phyloP scores from a whole-genome alignment of 2,797 vertebrate species.

The Heliangelus exortis region DNA sequence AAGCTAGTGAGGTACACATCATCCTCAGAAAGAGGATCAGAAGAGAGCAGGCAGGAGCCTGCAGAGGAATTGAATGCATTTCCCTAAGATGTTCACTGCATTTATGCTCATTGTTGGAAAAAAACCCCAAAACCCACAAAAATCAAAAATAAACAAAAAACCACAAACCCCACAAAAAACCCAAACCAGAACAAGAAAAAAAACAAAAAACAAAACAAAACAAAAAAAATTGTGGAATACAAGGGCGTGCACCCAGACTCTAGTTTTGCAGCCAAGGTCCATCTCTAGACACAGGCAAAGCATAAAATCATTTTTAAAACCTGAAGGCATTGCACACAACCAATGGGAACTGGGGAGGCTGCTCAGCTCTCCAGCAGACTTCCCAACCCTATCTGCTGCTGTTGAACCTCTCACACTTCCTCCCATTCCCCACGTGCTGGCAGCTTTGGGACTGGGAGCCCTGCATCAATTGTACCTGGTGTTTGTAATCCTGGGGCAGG shows the following conservation, averaged over 20 bases:
- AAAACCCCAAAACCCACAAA: neutral
- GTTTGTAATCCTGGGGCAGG: slow-evolving; percentile 28
- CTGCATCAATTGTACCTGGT: slow-evolving; percentile 27
- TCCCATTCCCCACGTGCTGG: neutral
- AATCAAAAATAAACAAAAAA: neutral
- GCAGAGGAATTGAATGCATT: neutral
- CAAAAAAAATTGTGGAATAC: neutral
- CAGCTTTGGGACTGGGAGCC: neutral
- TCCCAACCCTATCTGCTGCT: neutral
- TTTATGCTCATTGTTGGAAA: neutral
- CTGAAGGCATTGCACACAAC: neutral
- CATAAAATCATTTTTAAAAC: neutral
- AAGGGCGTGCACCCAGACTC: neutral
- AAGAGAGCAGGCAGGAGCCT: neutral
- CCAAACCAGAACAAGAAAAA: no score
- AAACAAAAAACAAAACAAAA: no score
- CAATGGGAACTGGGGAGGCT: neutral
- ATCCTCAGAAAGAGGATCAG: neutral
- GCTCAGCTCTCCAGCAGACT: neutral
- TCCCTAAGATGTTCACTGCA: neutral
- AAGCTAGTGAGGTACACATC: neutral
- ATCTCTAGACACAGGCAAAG: neutral
- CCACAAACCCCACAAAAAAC: no score
- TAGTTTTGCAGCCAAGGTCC: neutral
- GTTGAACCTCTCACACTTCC: neutral